These are phyloP conservation scores for Drosophila anomelani DNA, from an alignment of 2,888 invertebrate species.

Conservation along the genomic window DNA sequence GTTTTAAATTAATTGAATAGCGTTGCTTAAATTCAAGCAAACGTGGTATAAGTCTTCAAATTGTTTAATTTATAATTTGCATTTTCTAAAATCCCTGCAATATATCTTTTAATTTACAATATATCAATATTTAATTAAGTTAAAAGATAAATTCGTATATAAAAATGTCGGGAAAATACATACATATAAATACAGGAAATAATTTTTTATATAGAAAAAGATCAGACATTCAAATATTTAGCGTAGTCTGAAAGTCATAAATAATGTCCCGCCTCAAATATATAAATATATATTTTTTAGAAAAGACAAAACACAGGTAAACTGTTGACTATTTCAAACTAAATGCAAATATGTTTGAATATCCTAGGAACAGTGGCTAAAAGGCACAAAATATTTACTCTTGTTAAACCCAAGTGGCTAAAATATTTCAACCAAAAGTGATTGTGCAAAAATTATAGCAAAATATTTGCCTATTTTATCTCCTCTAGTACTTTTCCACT, in stretches of 20 bases:
- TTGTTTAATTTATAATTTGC: neutral
- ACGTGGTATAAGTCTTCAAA: neutral
- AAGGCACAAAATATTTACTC: neutral
- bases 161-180: too few species aligned
- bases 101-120: too few species aligned
- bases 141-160: too few species aligned
- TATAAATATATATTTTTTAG: neutral
- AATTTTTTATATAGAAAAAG: too few species aligned
- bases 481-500: neutral
- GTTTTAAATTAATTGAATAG: neutral
- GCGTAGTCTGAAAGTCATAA: neutral
- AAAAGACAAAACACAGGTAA: neutral
- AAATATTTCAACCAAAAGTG: neutral
- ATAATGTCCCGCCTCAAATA: neutral
- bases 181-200: too few species aligned
- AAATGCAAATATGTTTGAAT: neutral
- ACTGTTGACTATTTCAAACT: neutral
- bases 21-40: neutral
- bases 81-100: too few species aligned
- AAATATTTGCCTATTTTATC: slow-evolving; percentile 1
- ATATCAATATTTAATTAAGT: too few species aligned
- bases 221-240: too few species aligned
- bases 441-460: neutral
- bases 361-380: neutral
- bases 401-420: neutral